These are phyloP conservation scores for Lasioglossum figueresi DNA, from an alignment of 2,888 invertebrate species.

Conservation along the genomic window DNA sequence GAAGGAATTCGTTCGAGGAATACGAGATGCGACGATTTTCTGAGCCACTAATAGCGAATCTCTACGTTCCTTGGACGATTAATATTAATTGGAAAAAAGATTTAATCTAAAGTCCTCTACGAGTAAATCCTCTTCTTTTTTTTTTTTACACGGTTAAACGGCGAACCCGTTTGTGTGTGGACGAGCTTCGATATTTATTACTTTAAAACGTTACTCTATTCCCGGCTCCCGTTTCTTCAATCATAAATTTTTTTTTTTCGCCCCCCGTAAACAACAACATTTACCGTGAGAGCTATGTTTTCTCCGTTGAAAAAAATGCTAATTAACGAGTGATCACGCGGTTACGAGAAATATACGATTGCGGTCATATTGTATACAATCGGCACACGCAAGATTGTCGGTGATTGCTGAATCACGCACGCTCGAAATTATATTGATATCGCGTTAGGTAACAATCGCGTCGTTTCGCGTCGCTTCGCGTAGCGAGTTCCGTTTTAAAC, in stretches of 20 bases:
- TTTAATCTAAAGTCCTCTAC: conserved; percentile 18
- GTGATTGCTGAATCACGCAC: conserved; percentile 47
- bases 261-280: conserved; percentile 29
- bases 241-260: background rate
- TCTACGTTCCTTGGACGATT: conserved; percentile 25
- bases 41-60: conserved; percentile 32
- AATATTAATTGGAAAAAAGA: conserved; percentile 30
- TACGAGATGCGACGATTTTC: conserved; percentile 33
- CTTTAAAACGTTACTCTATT: conserved; percentile 13
- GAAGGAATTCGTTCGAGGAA: conserved; percentile 12
- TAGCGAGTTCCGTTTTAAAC: background rate
- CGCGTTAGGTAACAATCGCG: background rate
- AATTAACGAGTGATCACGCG: conserved; percentile 33
- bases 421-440: conserved; percentile 5
- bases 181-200: conserved; percentile 12
- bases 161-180: conserved; percentile 20
- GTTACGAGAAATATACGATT: conserved; percentile 17
- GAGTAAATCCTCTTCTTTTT: conserved; percentile 17
- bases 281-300: conserved; percentile 20
- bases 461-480: background rate
- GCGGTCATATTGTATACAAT: conserved; percentile 26
- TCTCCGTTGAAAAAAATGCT: conserved; percentile 36
- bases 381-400: conserved; percentile 56
- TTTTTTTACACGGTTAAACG: conserved; percentile 21
- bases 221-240: background rate